Evolutionary conservation across 2,888 invertebrate genomes (phyloP).

Genomic region (Holacanthella duospinosa): DNA sequence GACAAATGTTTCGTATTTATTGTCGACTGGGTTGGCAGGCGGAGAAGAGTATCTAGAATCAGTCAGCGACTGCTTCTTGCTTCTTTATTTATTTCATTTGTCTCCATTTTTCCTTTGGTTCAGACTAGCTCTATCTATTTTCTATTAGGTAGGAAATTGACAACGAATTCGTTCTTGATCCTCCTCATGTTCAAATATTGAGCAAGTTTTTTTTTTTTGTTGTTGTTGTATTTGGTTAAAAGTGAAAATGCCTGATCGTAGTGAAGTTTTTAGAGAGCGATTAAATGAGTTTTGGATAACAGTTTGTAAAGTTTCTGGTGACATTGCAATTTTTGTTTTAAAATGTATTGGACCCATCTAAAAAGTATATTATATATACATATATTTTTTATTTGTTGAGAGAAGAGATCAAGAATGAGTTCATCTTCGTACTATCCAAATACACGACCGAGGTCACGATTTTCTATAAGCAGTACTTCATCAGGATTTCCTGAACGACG

Average conservation of each 20-base stretch:
- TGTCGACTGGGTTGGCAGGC: no score
- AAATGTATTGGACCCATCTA: conserved; percentile 37
- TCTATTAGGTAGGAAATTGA: no score
- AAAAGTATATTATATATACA: not conserved
- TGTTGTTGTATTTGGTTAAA: no score
- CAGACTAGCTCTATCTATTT: not conserved
- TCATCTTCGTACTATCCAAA: conserved; percentile 3
- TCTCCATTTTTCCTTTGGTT: not conserved
- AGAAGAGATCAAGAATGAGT: not conserved
- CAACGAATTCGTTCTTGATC: no score
- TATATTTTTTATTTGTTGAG: not conserved
- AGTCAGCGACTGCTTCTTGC: no score
- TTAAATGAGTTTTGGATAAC: conserved; percentile 20
- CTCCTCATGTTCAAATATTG: no score
- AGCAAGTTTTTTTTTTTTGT: no score
- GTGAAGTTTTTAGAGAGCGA: not conserved
- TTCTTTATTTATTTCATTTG: conserved; percentile 1
- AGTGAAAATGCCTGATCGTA: not conserved
- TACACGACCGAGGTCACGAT: not conserved
- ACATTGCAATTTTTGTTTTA: conserved; percentile 31
- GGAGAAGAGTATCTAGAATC: no score
- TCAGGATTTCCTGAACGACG: conserved; percentile 8
- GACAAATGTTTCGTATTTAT: no score
- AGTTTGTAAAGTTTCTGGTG: conserved; percentile 26
- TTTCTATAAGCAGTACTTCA: conserved; percentile 3